These are phyloP conservation scores for Dipodomys spectabilis DNA, from an alignment of 2,113 vertebrate genomes.

Conservation along the genomic window DNA sequence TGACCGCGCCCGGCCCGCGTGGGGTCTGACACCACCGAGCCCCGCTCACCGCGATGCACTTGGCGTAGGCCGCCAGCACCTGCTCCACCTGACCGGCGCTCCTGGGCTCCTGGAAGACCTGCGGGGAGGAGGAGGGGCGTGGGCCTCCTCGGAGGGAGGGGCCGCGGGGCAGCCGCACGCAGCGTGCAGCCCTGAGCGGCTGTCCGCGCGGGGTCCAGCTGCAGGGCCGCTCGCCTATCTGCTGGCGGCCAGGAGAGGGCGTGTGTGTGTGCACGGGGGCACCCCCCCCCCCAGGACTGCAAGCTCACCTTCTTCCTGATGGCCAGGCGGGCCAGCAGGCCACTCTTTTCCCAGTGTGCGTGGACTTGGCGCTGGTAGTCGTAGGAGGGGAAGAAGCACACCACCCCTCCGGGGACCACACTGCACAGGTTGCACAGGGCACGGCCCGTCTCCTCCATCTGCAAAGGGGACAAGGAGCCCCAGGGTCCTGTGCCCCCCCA, in stretches of 20 bases:
- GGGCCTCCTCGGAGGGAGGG: no score
- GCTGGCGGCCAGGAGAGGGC: no score
- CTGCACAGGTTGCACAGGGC: slow-evolving; percentile 95
- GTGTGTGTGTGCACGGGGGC: no score
- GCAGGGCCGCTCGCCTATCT: no score
- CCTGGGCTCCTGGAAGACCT: slow-evolving; percentile 97
- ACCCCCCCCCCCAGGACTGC: no score
- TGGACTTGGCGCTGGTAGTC: slow-evolving; percentile 92
- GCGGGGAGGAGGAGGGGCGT: background rate
- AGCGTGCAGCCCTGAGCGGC: no score
- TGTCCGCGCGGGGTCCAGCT: no score
- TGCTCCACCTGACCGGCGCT: slow-evolving; percentile 94
- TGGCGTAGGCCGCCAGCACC: slow-evolving; percentile 93
- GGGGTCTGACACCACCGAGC: background rate
- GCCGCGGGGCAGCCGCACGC: no score
- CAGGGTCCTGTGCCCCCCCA: background rate
- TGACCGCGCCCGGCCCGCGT: background rate
- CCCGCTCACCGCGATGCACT: slow-evolving; percentile 92
- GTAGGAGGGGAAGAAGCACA: slow-evolving; percentile 97
- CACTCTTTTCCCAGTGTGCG: slow-evolving; percentile 91
- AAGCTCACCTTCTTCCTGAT: slow-evolving; percentile 92
- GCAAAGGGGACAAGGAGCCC: background rate
- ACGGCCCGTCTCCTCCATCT: slow-evolving; percentile 95
- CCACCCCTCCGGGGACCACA: slow-evolving; percentile 93
- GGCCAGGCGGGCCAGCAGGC: slow-evolving; percentile 88